phyloP scores from a whole-genome alignment of 2,888 invertebrate genomes.

The Phasia obesa region DNA sequence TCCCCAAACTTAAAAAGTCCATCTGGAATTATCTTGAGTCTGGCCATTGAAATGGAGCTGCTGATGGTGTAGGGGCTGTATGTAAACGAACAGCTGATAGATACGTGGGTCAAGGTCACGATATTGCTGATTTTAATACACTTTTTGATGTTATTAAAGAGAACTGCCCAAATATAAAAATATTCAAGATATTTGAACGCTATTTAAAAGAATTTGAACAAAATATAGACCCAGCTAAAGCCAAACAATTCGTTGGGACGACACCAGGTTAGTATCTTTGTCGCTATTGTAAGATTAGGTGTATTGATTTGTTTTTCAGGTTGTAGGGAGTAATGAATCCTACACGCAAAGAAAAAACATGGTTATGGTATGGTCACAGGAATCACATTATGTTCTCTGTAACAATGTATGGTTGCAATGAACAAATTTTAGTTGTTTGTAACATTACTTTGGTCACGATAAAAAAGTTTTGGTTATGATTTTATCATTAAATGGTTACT shows the following conservation, averaged over 20 bases:
- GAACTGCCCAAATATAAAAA: slow-evolving; percentile 19
- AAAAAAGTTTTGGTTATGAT: too few relatives aligned
- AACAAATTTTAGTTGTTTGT: too few relatives aligned
- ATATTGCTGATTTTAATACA: slow-evolving; percentile 15
- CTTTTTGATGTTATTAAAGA: slow-evolving; percentile 26
- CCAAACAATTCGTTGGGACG: slow-evolving; percentile 1
- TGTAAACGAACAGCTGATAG: slow-evolving; percentile 1
- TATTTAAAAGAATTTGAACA: slow-evolving; percentile 16
- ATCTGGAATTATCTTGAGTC: slow-evolving; percentile 74
- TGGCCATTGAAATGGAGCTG: neutral
- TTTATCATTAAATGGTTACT: too few relatives aligned
- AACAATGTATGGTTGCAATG: slow-evolving; percentile 25
- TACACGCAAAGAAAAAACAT: too few relatives aligned
- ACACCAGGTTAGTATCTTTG: slow-evolving; percentile 3
- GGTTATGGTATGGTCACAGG: too few relatives aligned
- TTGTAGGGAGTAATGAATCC: slow-evolving; percentile 6
- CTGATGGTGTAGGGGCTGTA: slow-evolving; percentile 10
- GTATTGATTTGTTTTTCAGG: slow-evolving; percentile 37
- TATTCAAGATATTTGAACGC: slow-evolving; percentile 17
- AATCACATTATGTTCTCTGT: too few relatives aligned
- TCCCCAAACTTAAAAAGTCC: slow-evolving; percentile 72
- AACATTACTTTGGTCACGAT: too few relatives aligned
- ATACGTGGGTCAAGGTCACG: slow-evolving; percentile 5
- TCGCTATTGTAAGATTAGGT: neutral
- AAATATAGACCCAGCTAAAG: slow-evolving; percentile 31